These are phyloP conservation scores for Chionomys nivalis DNA, from an alignment of 2,113 vertebrate genomes.

Conservation along the genomic window DNA sequence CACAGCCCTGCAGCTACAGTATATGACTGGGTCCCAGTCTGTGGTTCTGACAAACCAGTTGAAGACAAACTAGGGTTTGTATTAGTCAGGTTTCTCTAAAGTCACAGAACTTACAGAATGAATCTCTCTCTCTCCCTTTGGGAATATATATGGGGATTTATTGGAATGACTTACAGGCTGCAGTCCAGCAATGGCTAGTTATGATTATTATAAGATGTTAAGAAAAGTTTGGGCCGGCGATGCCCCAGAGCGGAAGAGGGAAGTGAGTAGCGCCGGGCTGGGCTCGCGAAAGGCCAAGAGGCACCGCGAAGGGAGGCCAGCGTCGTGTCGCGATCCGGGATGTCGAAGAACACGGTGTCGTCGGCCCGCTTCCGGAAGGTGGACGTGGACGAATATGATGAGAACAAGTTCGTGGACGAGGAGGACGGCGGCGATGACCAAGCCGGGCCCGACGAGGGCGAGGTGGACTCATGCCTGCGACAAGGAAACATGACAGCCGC, in stretches of 20 bases:
- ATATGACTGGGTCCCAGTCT: too few species aligned
- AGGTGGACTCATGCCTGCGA: constrained; percentile 96
- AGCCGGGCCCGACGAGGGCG: constrained; percentile 94
- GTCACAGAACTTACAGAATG: too few species aligned
- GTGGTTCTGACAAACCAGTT: too few species aligned
- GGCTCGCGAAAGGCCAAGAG: not conserved
- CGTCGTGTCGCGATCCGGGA: constrained; percentile 72
- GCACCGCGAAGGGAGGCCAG: not conserved
- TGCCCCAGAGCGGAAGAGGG: constrained; percentile 81
- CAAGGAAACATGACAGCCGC: constrained; percentile 98
- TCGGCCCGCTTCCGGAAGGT: constrained; percentile 94
- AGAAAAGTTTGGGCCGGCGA: too few species aligned
- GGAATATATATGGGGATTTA: too few species aligned
- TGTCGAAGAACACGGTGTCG: constrained; percentile 92
- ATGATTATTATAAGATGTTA: too few species aligned
- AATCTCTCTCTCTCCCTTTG: too few species aligned
- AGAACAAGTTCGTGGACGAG: constrained; percentile 99
- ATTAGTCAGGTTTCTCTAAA: too few species aligned
- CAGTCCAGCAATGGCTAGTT: too few species aligned
- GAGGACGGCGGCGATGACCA: constrained; percentile 96
- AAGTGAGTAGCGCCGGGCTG: constrained; percentile 62
- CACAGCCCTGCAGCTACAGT: too few species aligned
- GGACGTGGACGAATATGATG: constrained; percentile 97
- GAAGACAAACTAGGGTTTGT: too few species aligned
- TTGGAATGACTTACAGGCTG: too few species aligned